phyloP scores from a whole-genome alignment of 2,888 invertebrate genomes.

The Chrysomela aeneicollis region DNA sequence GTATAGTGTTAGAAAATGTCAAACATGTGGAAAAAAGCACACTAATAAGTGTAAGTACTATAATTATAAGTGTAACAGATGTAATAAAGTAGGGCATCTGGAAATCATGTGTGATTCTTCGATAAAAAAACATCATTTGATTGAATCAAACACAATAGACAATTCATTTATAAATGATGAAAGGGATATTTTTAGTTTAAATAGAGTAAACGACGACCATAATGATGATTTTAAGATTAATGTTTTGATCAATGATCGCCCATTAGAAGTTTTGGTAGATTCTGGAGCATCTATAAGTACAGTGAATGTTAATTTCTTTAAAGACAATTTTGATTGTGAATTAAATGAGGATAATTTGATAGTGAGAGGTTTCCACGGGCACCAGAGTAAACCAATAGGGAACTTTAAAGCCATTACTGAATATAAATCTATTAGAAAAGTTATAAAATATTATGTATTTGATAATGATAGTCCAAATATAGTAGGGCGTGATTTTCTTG shows the following conservation, averaged over 20 bases:
- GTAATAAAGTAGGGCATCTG: background rate
- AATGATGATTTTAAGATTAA: background rate
- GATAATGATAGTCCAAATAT: slow-evolving; percentile 7
- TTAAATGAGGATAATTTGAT: background rate
- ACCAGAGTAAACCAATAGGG: background rate
- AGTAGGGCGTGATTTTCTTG: slow-evolving; percentile 15
- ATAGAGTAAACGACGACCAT: background rate
- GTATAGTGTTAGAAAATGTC: too few species aligned
- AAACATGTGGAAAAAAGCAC: too few species aligned
- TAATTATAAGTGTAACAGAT: too few species aligned
- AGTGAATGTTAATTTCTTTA: background rate
- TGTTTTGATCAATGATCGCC: background rate
- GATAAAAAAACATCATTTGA: background rate
- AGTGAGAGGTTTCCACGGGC: background rate
- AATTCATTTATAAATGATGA: too few species aligned
- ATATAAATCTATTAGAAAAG: background rate
- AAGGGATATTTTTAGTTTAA: background rate
- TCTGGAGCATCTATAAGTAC: background rate
- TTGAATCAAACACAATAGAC: background rate
- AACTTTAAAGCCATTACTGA: background rate
- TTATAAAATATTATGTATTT: slow-evolving; percentile 4
- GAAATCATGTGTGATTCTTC: background rate
- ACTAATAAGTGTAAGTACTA: too few species aligned
- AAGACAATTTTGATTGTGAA: background rate
- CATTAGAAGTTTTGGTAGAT: background rate